Percentiles rank a stretch among this genome's conserved stretches.
These are phyloP conservation scores for Leucoma salicis DNA, from an alignment of 2,888 invertebrate species.

Conservation along the genomic window DNA sequence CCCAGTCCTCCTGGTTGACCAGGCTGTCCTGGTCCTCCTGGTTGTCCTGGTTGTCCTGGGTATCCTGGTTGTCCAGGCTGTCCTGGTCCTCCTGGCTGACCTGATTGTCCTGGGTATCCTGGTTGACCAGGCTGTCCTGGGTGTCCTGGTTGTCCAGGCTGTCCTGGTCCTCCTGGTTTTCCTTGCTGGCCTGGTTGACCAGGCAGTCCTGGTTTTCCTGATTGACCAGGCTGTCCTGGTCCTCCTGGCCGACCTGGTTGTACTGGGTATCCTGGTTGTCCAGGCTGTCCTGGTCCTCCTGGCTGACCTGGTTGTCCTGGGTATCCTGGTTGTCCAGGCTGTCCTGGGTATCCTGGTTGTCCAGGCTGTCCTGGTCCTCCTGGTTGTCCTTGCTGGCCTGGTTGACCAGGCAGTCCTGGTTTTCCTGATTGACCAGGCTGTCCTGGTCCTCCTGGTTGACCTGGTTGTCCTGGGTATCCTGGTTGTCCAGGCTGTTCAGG, in stretches of 20 bases:
- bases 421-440: constrained; percentile 6
- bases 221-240: constrained; percentile 5
- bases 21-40: too few relatives aligned
- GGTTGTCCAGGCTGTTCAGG: too few relatives aligned
- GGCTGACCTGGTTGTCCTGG: constrained; percentile 10
- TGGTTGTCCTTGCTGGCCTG: constrained; percentile 7
- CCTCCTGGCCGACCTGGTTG: constrained; percentile 8
- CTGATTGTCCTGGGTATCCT: too few relatives aligned
- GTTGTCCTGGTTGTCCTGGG: too few relatives aligned
- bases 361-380: constrained; percentile 27
- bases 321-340: constrained; percentile 4
- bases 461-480: constrained; percentile 9
- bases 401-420: constrained; percentile 1
- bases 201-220: constrained; percentile 10
- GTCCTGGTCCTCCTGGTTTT: too few relatives aligned
- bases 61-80: too few relatives aligned
- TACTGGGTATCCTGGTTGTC: constrained; percentile 7
- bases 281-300: constrained; percentile 7
- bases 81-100: too few relatives aligned
- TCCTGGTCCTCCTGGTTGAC: constrained; percentile 6
- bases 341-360: constrained; percentile 13
- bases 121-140: too few relatives aligned
- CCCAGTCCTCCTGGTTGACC: too few relatives aligned
- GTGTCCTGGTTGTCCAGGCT: too few relatives aligned
- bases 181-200: constrained; percentile 5